phyloP scores from a whole-genome alignment of 2,888 invertebrate species.

The Harpalus rufipes region DNA sequence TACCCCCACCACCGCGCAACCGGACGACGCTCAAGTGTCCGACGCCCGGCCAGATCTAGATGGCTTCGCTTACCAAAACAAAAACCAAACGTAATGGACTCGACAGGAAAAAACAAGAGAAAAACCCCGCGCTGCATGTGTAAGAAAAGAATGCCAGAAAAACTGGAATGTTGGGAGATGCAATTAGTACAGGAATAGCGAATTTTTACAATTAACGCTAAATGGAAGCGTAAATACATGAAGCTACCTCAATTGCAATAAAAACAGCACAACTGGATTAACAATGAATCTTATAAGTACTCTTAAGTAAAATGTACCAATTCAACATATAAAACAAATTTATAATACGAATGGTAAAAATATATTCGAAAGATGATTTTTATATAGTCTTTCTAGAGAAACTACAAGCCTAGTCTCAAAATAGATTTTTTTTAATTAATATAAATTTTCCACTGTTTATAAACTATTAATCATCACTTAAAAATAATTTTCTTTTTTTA shows the following conservation, averaged over 20 bases:
- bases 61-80: conserved; percentile 14
- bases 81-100: conserved; percentile 42
- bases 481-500: too few relatives aligned
- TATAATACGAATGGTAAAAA: too few relatives aligned
- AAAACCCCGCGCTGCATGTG: conserved; percentile 12
- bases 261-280: not conserved
- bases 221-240: not conserved
- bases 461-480: too few relatives aligned
- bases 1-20: conserved; percentile 44
- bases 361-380: too few relatives aligned
- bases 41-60: not conserved
- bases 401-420: too few relatives aligned
- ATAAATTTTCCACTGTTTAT: too few relatives aligned
- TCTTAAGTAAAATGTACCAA: not conserved
- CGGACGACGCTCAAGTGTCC: not conserved
- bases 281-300: not conserved
- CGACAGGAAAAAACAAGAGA: conserved; percentile 31
- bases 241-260: not conserved
- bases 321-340: too few relatives aligned
- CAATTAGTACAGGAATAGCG: conserved; percentile 26
- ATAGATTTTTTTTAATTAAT: too few relatives aligned
- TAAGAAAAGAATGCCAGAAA: conserved; percentile 46
- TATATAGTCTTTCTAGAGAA: too few relatives aligned
- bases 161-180: conserved; percentile 48
- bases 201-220: not conserved